Evolutionary conservation across 2,113 vertebrate genomes (phyloP), one percentile per base, ranked within the genome.

Genomic region (Lepisosteus osseus): DNA sequence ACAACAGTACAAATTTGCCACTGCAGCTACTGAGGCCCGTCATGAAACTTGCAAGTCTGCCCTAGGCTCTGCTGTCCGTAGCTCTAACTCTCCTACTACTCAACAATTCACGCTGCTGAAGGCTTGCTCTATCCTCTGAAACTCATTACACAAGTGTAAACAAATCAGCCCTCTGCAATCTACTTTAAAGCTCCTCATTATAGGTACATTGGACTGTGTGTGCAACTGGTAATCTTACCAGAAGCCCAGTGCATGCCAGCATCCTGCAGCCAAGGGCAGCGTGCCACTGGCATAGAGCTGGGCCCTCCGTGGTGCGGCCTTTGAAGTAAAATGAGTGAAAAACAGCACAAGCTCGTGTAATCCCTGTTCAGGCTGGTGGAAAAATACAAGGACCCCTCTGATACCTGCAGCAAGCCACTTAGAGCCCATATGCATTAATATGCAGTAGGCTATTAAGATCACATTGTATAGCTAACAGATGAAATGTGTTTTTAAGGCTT

Each of bases 341-440:
- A 64, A 29, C 86, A 82, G 84, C 80, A 78, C 78, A 78, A 82
- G 79, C 84, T 82, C 82, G 79, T 86, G 87, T 86, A 86, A 85
- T 86, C 84, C 83, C 84, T 77, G 80, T 82, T 87, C 80, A 86
- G 82, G 80, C 80, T 79, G 79, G 71, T 87, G 86, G 86, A 90
- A 85, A 88, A 87, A 84, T 82, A 87, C 84, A 86, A 84, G 83
- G 76, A 80, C 81, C 78, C 83, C 79, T 85, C 82, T 78, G 80
- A 86, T 45, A 13, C 14, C 12, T 6, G 41, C 56, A 11, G 45
- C 47, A 40, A 43, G 78, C 82, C 76, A 77, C 78, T 77, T 78
- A 80, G 77, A 76, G 78, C 77, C 71, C 56, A 61, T 43, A 5
- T 40, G 40, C 0, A 43, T 14, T 13, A 57, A 59, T 42, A 59